Percentiles rank a stretch among this genome's conserved stretches.
Evolutionary conservation across 2,113 vertebrate species (phyloP).

Genomic region (Tragelaphus scriptus): DNA sequence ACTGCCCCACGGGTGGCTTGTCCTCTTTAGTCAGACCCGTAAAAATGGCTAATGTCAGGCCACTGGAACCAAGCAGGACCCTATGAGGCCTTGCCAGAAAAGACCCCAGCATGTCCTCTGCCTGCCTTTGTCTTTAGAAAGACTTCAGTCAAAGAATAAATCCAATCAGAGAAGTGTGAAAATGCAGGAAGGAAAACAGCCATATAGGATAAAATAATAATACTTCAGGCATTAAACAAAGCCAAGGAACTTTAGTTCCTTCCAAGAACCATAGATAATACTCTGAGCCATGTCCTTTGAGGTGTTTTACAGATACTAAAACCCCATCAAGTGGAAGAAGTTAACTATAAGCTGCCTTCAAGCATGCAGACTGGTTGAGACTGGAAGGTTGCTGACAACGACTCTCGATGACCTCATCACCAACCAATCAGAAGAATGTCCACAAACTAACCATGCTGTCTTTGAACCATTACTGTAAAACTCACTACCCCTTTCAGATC

Average conservation of each 20-base stretch:
- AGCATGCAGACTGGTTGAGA: not conserved
- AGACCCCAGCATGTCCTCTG: not conserved
- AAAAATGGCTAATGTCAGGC: accelerated
- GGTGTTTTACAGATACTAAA: not conserved
- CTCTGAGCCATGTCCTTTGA: not conserved
- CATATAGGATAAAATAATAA: not conserved
- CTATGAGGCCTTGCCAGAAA: not conserved
- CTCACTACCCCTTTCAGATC: not conserved
- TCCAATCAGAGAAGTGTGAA: not conserved
- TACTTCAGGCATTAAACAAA: not conserved
- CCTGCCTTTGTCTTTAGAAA: not conserved
- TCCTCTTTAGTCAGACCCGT: not conserved
- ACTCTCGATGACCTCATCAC: not conserved
- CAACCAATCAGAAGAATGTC: not conserved
- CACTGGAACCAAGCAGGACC: not conserved
- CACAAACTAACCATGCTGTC: not conserved
- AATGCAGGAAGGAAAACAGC: not conserved
- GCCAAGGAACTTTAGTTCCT: not conserved
- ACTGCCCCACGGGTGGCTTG: not conserved
- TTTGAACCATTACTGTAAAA: not conserved
- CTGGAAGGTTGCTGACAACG: not conserved
- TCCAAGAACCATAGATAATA: not conserved
- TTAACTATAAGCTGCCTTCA: not conserved
- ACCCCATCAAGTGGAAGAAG: not conserved
- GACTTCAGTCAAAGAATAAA: not conserved